Evolutionary conservation across 2,113 vertebrate genomes (phyloP).

Genomic region (Aphyosemion australe): DNA sequence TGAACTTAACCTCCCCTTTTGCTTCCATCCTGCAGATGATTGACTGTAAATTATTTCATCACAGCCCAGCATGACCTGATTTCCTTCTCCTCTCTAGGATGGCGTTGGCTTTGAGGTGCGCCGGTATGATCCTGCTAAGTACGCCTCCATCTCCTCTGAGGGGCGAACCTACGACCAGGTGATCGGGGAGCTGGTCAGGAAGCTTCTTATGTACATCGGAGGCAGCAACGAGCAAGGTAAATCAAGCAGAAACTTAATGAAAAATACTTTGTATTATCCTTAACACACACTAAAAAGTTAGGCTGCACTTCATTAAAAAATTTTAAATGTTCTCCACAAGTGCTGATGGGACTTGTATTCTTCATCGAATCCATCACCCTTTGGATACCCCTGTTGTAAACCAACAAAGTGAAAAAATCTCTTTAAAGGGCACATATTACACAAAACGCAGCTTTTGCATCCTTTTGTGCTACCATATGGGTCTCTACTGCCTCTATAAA

Average conservation of each 20-base stretch:
- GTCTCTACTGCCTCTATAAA: too few species aligned
- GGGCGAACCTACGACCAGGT: conserved; percentile 89
- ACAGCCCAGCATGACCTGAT: not conserved
- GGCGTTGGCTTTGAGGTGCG: conserved; percentile 87
- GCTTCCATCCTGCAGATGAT: not conserved
- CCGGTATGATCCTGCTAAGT: conserved; percentile 81
- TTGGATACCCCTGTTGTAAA: too few species aligned
- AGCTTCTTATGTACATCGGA: conserved; percentile 89
- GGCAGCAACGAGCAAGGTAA: conserved; percentile 87
- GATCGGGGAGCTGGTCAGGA: conserved; percentile 83
- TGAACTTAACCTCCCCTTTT: conserved; percentile 19
- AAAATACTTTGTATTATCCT: too few species aligned
- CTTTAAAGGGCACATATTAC: too few species aligned
- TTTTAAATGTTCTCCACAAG: too few species aligned
- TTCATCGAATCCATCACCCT: too few species aligned
- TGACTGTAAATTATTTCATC: not conserved
- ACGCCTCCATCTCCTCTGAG: conserved; percentile 80
- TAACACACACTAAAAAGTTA: too few species aligned
- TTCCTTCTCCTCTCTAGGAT: conserved; percentile 71
- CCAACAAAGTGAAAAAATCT: too few species aligned
- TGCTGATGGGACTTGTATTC: too few species aligned
- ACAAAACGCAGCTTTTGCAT: too few species aligned
- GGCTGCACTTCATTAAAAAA: too few species aligned
- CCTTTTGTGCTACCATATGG: too few species aligned
- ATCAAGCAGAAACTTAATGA: not conserved